Evolutionary conservation across 2,113 vertebrate genomes (phyloP).

Genomic region (Mastomys natalensis): DNA sequence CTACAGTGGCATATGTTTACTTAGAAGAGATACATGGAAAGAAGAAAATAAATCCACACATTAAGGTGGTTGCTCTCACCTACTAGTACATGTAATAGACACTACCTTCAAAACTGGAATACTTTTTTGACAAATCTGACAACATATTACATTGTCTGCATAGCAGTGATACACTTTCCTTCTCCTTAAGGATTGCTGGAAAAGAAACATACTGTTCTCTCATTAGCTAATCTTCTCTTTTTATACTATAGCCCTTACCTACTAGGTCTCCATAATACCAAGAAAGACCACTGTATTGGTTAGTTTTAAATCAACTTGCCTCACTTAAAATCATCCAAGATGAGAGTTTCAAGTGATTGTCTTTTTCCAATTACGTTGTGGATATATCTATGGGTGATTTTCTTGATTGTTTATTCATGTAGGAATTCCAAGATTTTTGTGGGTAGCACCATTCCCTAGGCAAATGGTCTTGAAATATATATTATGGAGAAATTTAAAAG

Average conservation of each 20-base stretch:
- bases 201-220: background rate
- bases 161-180: background rate
- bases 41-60: background rate
- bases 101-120: slow-evolving; percentile 18
- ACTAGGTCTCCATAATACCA: background rate
- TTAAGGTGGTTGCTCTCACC: background rate
- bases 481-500: background rate
- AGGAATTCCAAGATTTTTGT: background rate
- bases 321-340: background rate
- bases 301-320: background rate
- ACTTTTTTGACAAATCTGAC: background rate
- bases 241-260: background rate
- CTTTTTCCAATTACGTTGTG: background rate
- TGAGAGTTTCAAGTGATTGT: background rate
- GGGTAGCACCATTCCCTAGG: background rate
- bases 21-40: background rate
- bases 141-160: background rate
- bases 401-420: background rate
- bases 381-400: background rate
- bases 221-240: background rate
- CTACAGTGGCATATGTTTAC: background rate
- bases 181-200: background rate
- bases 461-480: background rate
- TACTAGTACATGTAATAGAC: background rate
- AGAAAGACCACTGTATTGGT: background rate